Base-by-base conservation (phyloP, 2,888 invertebrate species). In the Melanostoma scalare region DNA sequence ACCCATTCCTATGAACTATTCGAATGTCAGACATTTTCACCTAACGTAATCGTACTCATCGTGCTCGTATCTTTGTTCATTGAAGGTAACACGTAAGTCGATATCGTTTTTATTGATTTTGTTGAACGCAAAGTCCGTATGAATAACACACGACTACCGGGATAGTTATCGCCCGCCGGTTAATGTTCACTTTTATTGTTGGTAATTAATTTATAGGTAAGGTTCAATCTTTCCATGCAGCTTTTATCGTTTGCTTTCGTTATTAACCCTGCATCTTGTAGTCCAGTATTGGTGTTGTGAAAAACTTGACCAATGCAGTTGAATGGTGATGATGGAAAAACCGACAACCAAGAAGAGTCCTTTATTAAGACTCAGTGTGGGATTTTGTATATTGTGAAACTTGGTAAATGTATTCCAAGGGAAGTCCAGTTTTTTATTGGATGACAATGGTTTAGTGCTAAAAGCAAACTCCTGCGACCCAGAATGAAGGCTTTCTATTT, bases 121-220 rank as follows among this genome's bases (percentile, higher is more conserved):
- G 61, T 10, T 44, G 53, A 63, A n/a, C 2, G 20, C 30, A 6
- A 35, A 46, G 38, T 68, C 20, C 20, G 20, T 20, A 20, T 20
- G 20, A 20, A 20, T 20, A 20, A 20, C 20, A 40, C 55, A 58
- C 56, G 46, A 10, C 20, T 50, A 3, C 35, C 30, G 50, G 52
- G 42, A 63, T 68, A 48, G 72, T 60, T 73, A 77, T 82, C 77
- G 67, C 65, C 10, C 77, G 67, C 65, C 10, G 50, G 55, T 52
- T 69, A 73, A 67, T 74, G 84, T 68, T 79, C 74, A 50, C 71
- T 84, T 84, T 84, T 79, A 84, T 75, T 84, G 84, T 79, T 79
- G 71, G 79, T 84, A 79, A 79, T 79, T 84, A 84, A 84, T 84
- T 84, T 84, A 84, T 84, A 79, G 82, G 63, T 40, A 20, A 58